Percentiles rank a stretch among this genome's conserved stretches.
These are phyloP conservation scores for Sclerodermus sp. DNA, from an alignment of 2,888 invertebrate species.

Conservation along the genomic window DNA sequence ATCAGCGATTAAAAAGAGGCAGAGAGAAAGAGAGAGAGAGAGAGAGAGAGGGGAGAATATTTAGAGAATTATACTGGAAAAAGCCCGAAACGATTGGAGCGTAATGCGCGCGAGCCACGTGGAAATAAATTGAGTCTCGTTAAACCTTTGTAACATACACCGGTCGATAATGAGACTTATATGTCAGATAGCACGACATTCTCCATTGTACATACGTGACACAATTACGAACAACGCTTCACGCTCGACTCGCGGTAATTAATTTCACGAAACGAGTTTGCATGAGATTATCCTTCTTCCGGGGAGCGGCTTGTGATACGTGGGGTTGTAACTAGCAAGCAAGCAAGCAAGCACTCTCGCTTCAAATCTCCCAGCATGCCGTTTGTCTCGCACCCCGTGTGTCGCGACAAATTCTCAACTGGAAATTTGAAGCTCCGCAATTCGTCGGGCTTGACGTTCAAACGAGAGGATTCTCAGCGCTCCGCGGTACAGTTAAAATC, in stretches of 20 bases:
- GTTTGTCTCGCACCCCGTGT: slow-evolving; percentile 7
- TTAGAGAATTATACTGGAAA: too few species aligned
- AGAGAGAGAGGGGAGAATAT: too few species aligned
- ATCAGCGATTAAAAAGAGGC: too few species aligned
- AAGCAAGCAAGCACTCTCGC: slow-evolving; percentile 1
- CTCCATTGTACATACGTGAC: slow-evolving; percentile 5
- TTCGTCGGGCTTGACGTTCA: too few species aligned
- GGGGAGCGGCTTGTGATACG: slow-evolving; percentile 1
- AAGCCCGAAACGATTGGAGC: neutral
- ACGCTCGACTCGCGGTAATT: slow-evolving; percentile 16
- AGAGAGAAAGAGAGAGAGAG: too few species aligned
- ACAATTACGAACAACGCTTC: slow-evolving; percentile 14
- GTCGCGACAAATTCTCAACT: slow-evolving; percentile 2
- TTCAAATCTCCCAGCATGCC: slow-evolving; percentile 10
- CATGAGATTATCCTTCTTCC: neutral
- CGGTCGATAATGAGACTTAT: slow-evolving; percentile 20
- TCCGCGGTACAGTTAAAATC: slow-evolving; percentile 42
- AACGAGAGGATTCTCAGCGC: too few species aligned
- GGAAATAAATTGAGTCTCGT: neutral
- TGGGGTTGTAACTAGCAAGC: slow-evolving; percentile 1
- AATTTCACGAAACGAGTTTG: slow-evolving; percentile 19
- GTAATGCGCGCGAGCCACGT: neutral
- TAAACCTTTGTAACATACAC: neutral
- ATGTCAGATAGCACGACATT: slow-evolving; percentile 15
- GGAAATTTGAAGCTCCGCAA: too few species aligned